Evolutionary conservation across 2,113 vertebrate species (phyloP).

Genomic region (Numenius arquata): DNA sequence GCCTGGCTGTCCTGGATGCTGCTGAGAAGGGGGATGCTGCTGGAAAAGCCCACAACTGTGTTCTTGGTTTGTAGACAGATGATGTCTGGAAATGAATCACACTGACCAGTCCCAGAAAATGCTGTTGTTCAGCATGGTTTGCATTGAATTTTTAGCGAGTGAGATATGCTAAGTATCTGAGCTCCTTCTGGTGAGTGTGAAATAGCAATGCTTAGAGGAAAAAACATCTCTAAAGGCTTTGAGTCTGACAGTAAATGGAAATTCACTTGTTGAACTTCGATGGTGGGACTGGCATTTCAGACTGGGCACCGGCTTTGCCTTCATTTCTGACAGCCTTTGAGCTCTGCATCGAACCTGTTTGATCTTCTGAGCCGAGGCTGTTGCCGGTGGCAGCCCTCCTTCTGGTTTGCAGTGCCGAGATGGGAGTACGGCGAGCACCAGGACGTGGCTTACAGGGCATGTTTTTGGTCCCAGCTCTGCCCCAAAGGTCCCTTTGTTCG

Average conservation of each 20-base stretch:
- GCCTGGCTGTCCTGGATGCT: neutral
- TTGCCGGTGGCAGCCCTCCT: neutral
- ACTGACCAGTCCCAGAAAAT: neutral
- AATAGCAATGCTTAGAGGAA: neutral
- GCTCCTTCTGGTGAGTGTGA: neutral
- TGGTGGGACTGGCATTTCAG: neutral
- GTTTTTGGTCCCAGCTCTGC: neutral
- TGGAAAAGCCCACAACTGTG: neutral
- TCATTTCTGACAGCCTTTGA: neutral
- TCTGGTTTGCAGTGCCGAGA: neutral
- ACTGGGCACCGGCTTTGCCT: fast-evolving
- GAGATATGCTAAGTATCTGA: neutral
- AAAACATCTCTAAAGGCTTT: neutral
- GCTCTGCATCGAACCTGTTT: neutral
- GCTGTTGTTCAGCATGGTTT: neutral
- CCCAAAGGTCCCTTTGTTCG: slow-evolving; percentile 59
- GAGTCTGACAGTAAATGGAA: neutral
- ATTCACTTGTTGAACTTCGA: neutral
- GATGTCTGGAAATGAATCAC: neutral
- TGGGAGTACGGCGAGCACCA: neutral
- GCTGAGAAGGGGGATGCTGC: neutral
- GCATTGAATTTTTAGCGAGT: neutral
- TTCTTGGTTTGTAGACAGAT: neutral
- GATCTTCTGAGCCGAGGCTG: fast-evolving
- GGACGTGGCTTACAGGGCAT: neutral